A percentile compares a stretch with the other conserved stretches of the same genome.
Evolutionary conservation across 2,797 vertebrate genomes (phyloP).

Genomic region (Scyliorhinus canicula): DNA sequence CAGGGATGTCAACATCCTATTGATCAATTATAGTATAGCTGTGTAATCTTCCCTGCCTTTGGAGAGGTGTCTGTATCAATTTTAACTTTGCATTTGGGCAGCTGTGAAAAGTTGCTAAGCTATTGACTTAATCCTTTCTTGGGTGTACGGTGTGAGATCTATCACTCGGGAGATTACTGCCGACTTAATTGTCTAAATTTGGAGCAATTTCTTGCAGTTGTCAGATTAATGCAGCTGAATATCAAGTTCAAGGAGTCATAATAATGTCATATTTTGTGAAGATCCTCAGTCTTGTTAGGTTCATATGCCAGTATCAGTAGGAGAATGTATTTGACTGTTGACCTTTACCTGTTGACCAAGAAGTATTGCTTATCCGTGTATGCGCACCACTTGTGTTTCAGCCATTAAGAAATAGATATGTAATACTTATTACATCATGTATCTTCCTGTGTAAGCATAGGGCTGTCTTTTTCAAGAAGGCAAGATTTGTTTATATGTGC

Average conservation of each 20-base stretch:
- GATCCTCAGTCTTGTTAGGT: neutral
- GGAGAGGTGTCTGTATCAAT: neutral
- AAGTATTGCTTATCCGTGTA: neutral
- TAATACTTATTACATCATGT: neutral
- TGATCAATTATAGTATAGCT: neutral
- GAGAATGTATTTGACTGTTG: neutral
- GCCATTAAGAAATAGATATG: neutral
- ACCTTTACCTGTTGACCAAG: neutral
- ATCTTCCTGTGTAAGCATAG: neutral
- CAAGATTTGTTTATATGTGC: neutral
- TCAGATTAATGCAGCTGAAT: neutral
- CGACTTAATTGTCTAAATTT: constrained; percentile 1
- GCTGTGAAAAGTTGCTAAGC: constrained; percentile 7
- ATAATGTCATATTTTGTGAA: neutral
- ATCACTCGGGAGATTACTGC: neutral
- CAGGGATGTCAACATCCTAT: neutral
- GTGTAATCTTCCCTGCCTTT: constrained; percentile 28
- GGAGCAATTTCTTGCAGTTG: neutral
- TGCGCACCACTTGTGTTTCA: neutral
- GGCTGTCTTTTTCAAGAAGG: neutral
- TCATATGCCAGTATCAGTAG: neutral
- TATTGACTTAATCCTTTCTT: constrained; percentile 13
- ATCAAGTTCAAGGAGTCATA: neutral
- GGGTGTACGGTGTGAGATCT: neutral
- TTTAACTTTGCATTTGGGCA: neutral